A percentile compares a stretch with the other conserved stretches of the same genome.
Conservation (phyloP, 2,797 vertebrate genomes). For the Gadopsis bispinosus region DNA sequence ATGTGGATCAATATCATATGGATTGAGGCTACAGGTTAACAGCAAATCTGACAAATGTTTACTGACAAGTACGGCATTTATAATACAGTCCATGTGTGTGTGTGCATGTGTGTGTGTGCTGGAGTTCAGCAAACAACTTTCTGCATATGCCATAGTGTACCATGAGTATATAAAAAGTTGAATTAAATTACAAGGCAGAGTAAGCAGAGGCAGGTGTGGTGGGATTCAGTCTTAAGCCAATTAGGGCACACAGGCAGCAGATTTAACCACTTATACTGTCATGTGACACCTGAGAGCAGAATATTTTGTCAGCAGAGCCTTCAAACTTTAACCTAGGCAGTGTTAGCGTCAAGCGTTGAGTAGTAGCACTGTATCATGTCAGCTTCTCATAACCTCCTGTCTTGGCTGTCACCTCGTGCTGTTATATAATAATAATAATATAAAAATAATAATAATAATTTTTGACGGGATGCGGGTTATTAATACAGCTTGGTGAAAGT, state of each 20-base stretch:
- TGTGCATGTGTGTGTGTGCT: conserved; percentile 3
- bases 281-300: conserved; percentile 36
- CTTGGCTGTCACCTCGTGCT: conserved; percentile 4
- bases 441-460: too few species aligned
- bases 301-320: conserved; percentile 39
- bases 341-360: conserved; percentile 42
- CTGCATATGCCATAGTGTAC: conserved; percentile 1
- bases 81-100: background rate
- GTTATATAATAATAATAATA: background rate
- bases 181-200: conserved; percentile 28
- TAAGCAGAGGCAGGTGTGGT: conserved; percentile 13
- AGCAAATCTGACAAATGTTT: conserved; percentile 34
- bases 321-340: conserved; percentile 34
- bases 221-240: conserved; percentile 49
- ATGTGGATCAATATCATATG: conserved; percentile 47
- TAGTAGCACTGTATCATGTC: conserved; percentile 32
- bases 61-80: conserved; percentile 43
- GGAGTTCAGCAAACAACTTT: background rate
- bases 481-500: conserved; percentile 15
- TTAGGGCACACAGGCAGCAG: conserved; percentile 33
- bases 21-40: conserved; percentile 45
- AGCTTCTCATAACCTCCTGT: conserved; percentile 28
- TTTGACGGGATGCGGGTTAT: conserved; percentile 4
- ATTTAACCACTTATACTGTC: conserved; percentile 35
- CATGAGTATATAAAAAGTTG: conserved; percentile 2